phyloP scores from a whole-genome alignment of 2,888 invertebrate genomes.

The Caradrina kadenii region DNA sequence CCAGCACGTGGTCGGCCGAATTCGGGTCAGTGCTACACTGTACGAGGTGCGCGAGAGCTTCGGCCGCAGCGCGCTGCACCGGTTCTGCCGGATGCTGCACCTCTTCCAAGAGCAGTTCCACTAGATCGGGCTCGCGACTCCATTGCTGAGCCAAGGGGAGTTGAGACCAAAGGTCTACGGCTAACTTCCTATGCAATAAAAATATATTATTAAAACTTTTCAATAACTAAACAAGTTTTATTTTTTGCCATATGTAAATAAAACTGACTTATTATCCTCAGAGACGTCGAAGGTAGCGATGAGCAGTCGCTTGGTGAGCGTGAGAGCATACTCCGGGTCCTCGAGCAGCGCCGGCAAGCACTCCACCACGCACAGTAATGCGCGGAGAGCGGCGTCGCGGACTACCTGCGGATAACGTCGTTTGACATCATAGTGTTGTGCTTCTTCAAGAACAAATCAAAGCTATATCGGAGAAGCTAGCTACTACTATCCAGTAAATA shows the following conservation, averaged over 20 bases:
- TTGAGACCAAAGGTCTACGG: slow-evolving; percentile 78
- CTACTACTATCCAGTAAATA: neutral
- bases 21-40: slow-evolving; percentile 76
- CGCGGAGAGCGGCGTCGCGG: slow-evolving; percentile 94
- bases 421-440: neutral
- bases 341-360: slow-evolving; percentile 92
- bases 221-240: neutral
- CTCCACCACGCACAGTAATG: slow-evolving; percentile 93
- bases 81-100: slow-evolving; percentile 95
- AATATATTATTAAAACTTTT: neutral
- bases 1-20: slow-evolving; percentile 87
- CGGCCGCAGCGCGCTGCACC: slow-evolving; percentile 95
- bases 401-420: slow-evolving; percentile 87
- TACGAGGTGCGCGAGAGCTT: slow-evolving; percentile 93
- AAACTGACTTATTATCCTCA: slow-evolving; percentile 92
- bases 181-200: slow-evolving; percentile 79
- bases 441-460: neutral
- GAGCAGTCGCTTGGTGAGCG: slow-evolving; percentile 94
- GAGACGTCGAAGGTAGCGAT: slow-evolving; percentile 95
- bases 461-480: too few relatives aligned
- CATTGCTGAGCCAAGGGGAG: slow-evolving; percentile 76
- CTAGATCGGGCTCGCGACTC: slow-evolving; percentile 81
- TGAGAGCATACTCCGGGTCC: slow-evolving; percentile 90
- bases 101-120: slow-evolving; percentile 92
- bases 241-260: neutral